Base-by-base conservation (phyloP, 2,797 vertebrate genomes). In the Enteromius argenteus region DNA sequence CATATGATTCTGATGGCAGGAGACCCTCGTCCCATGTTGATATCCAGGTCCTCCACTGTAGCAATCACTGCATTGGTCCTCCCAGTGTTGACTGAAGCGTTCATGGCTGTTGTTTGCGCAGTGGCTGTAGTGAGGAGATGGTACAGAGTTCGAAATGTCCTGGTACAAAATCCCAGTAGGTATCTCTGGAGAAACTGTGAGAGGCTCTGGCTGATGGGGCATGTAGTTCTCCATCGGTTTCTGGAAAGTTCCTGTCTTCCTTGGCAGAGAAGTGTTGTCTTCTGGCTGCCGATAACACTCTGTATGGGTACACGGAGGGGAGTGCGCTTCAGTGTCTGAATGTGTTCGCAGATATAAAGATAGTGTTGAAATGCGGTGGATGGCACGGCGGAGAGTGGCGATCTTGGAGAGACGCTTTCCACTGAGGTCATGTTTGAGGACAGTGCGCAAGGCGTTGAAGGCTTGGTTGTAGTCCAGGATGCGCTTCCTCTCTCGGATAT, bases 401-500 rank as follows among this genome's bases (percentile, higher is more conserved):
- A 99, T 99, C 94, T 99, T 99, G 27, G 98, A 99, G 32, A 99
- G 95, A 7, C 98, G 93, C 90, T 99, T 99, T 84, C 98, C 97
- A 0, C 94, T 95, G 11, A 97, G 95, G 93, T 99, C 97, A 0
- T 99, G 98, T 67, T 94, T 96, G 69, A 99, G 95, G 17, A 96
- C 93, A 10, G 96, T 88, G 0, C 98, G 96, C 56, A 99, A 94
- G 17, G 97, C 96, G 0, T 99, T 98, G 89, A 99, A 99, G 3
- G 97, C 98, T 90, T 98, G 97, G 88, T 99, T 99, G 94, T 99
- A 99, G 90, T 99, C 98, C 94, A 99, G 93, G 90, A 99, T 98
- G 86, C 98, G 96, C 87, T 97, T 99, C 51, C 98, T 93, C 92
- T 99, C 98, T 0, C 98, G 92, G 84, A 99, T 95, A 0, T 99